Base-by-base conservation (phyloP, 2,113 vertebrate genomes). In the Neodontobutis hainanensis region DNA sequence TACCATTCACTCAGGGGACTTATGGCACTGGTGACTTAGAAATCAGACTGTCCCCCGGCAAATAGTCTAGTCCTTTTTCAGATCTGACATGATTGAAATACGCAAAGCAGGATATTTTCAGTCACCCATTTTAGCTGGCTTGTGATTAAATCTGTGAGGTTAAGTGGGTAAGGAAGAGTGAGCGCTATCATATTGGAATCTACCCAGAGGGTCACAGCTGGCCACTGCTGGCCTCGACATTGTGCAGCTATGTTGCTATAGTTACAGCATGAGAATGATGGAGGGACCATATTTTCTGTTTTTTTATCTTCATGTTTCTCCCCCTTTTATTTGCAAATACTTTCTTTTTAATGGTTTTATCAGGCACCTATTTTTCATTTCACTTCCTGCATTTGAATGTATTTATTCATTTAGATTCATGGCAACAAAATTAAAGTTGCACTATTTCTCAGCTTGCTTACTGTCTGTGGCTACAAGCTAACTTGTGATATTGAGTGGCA, bases 221-320 rank as follows among this genome's bases (percentile, higher is more conserved):
- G 82, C 62, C 83, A 64, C 67, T 80, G 77, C 77, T 82, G 72
- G 65, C 60, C 78, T 38, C 16, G 10, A 62, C 45, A 32, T 86
- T 85, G 66, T 80, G 65, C 69, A 63, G 77, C 65, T 61, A 72
- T 58, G 86, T 89, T 89, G 67, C 88, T 74, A 87, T 90, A 78
- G 84, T 78, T 72, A 90, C 86, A 74, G 73, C 55, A 84, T 65
- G 73, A 62, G 52, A 77, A 81, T 73, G 83, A 81, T 80, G 67
- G 50, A 78, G 55, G 64, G 59, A 47, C 42, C 55, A 11, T 73
- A 32, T 38, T 59, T 64, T 48, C 55, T 55, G 58, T 42, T 55
- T 32, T 65, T 55, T 46, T 46, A 2, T 11, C 6, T 46, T 46
- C 55, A 48, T 71, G 61, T 51, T 8, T 5, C 14, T 36, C 42